phyloP scores from a whole-genome alignment of 2,888 invertebrate species.

The Graphium colonna region DNA sequence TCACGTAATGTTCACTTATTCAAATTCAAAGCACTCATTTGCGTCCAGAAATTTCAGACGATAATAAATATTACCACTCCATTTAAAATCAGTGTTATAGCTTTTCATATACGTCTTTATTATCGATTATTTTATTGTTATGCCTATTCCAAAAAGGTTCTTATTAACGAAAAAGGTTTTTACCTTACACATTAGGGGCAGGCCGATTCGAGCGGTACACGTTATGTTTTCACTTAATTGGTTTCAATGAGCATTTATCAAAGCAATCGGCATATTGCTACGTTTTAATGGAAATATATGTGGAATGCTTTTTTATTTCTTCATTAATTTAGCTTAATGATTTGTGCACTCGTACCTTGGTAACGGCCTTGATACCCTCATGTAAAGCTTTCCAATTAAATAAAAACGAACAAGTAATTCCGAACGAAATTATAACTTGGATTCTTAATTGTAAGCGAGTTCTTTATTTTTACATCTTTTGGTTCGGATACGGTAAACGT shows the following conservation, averaged over 20 bases:
- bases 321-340: slow-evolving; percentile 18
- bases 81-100: no score
- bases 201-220: slow-evolving; percentile 11
- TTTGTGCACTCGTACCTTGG: slow-evolving; percentile 9
- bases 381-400: not conserved
- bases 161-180: slow-evolving; percentile 16
- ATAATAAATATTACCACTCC: no score
- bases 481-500: no score
- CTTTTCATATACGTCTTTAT: no score
- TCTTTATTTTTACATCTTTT: no score
- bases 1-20: no score
- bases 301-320: slow-evolving; percentile 15
- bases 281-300: slow-evolving; percentile 20
- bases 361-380: slow-evolving; percentile 7
- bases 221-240: slow-evolving; percentile 20
- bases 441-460: no score
- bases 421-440: not conserved
- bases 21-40: no score
- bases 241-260: slow-evolving; percentile 17
- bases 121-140: no score
- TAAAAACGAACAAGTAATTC: not conserved
- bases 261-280: slow-evolving; percentile 17
- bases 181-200: slow-evolving; percentile 2
- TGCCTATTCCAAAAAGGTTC: slow-evolving; percentile 3
- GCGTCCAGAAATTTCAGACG: no score